phyloP scores from a whole-genome alignment of 2,888 invertebrate species.

The Lasioglossum figueresi region DNA sequence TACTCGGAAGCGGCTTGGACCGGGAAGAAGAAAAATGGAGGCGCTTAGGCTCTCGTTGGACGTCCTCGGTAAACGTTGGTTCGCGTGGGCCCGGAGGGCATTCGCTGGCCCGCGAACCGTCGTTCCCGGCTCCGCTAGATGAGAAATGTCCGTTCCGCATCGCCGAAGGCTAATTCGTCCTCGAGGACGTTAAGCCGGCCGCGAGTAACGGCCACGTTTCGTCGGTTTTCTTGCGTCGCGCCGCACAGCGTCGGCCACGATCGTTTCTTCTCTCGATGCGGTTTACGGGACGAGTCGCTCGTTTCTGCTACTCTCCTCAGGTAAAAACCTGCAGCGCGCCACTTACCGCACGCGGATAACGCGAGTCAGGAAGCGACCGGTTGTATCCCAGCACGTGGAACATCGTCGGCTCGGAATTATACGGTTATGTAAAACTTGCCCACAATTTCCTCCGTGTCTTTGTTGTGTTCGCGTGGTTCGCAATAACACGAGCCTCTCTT shows the following conservation, averaged over 20 bases:
- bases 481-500: not conserved
- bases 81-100: constrained; percentile 46
- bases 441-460: not conserved
- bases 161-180: constrained; percentile 69
- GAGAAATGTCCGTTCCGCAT: constrained; percentile 72
- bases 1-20: constrained; percentile 45
- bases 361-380: constrained; percentile 17
- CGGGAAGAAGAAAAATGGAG: constrained; percentile 23
- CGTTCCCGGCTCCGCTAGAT: constrained; percentile 65
- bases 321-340: constrained; percentile 49
- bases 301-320: not conserved
- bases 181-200: constrained; percentile 46
- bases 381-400: constrained; percentile 1
- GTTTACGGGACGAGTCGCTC: constrained; percentile 18
- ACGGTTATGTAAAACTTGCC: constrained; percentile 37
- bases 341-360: constrained; percentile 34
- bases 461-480: not conserved
- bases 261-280: constrained; percentile 40
- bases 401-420: constrained; percentile 29
- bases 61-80: constrained; percentile 53
- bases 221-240: constrained; percentile 48
- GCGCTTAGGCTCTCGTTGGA: constrained; percentile 17
- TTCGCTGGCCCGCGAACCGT: constrained; percentile 42
- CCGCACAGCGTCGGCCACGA: constrained; percentile 7
- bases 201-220: constrained; percentile 48